These are phyloP conservation scores for Onychostoma macrolepis DNA, from an alignment of 2,113 vertebrate species.

Conservation along the genomic window DNA sequence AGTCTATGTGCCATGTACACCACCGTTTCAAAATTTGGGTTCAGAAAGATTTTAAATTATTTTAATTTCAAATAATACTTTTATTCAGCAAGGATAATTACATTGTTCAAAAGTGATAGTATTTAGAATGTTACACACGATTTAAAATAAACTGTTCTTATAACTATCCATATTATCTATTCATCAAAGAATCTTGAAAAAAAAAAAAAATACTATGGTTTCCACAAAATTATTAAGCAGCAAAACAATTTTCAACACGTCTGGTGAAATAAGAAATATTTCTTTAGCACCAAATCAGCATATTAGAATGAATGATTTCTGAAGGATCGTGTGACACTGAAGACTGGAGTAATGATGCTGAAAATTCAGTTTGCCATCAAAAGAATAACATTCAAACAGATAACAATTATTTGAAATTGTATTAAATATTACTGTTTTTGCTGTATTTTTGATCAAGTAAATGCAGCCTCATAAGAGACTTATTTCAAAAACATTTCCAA, in stretches of 20 bases:
- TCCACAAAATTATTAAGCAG: not conserved
- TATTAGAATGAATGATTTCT: not conserved
- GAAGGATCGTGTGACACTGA: not conserved
- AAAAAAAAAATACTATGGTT: not conserved
- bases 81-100: not conserved
- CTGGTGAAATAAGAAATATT: not conserved
- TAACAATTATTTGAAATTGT: not conserved
- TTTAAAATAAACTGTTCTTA: not conserved
- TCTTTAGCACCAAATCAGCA: not conserved
- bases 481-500: not conserved
- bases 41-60: not conserved
- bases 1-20: not conserved
- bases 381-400: not conserved
- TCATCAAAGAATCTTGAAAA: not conserved
- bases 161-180: not conserved
- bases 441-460: not conserved
- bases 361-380: not conserved
- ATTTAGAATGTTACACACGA: not conserved
- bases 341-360: not conserved
- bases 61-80: not conserved
- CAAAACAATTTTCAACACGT: not conserved
- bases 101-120: not conserved
- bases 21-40: not conserved
- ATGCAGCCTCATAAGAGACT: not conserved
- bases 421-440: not conserved